Evolutionary conservation across 2,888 invertebrate genomes (phyloP), one percentile per base, ranked within the genome.

Genomic region (Hyles lineata): DNA sequence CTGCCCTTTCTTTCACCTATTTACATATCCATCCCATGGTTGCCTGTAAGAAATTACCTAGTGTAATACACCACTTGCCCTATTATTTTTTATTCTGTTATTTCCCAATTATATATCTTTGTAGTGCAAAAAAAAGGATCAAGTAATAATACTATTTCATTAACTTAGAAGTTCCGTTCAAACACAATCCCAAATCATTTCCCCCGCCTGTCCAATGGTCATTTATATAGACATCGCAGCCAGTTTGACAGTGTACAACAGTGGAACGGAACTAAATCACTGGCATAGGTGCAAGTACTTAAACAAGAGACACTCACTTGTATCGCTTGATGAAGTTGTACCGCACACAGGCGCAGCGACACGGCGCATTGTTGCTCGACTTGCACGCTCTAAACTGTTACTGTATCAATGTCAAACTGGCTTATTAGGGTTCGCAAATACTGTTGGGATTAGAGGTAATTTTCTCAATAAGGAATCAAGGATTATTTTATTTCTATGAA

Each of bases 321-420:
- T 55, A 60, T 35, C 43, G 70, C 74, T 77, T 77, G 80, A 80
- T 79, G 78, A 80, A 79, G 79, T 79, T 79, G 80, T 79, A 78
- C 52, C 35, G 70, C 73, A 73, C 72, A 72, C 67, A 59, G 60
- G 7, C 29, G 67, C 50, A 21, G 23, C 35, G 21, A 62, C 62
- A 35, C 62, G 62, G 62, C 35, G 67, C 67, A 67, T 67, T 67
- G 67, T 67, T 67, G 67, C 50, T 67, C 67, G 63, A 63, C 35
- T 21, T 43, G 35, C 63, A 43, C 43, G 11, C 43, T 43, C 43
- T 67, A 67, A 67, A 67, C 67, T 67, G 43, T 67, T 67, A 50
- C 67, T 50, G 23, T 67, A 67, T 63, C 63, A 63, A 63, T 63
- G 63, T 63, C 63, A 43, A 43, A 21, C 32, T 67, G 67, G 43